Base-by-base conservation (phyloP, 2,888 invertebrate genomes). In the Dicyrtoma fusca region DNA sequence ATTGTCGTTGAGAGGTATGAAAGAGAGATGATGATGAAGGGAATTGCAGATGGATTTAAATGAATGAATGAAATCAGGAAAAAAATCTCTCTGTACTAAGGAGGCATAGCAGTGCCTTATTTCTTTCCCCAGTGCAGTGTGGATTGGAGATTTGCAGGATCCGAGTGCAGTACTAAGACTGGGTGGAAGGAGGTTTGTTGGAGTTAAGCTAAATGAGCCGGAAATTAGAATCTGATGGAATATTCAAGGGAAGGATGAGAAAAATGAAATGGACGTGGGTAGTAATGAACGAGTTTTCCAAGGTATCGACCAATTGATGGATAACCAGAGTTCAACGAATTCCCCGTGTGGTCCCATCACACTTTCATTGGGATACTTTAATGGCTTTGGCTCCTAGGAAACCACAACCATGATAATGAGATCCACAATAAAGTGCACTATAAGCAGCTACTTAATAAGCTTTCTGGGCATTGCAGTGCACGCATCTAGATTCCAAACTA, bases 321-420 rank as follows among this genome's bases (percentile, higher is more conserved):
- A n/a, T 26, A 59, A 59, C 25, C 25, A 57, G 59, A 59, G 59
- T 59, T 59, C 59, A 59, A 59, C 59, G 59, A 59, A 26, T 59
- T 59, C 59, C 59, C 59, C 59, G 59, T 59, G 59, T 59, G 59
- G 59, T 59, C 59, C 59, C 59, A 25, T 59, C 14, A 59, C 25
- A 25, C 13, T 59, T 59, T 34, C 59, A 26, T 59, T 25, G 59
- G 25, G 14, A 26, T 59, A 14, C 34, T 25, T 59, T 59, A 59
- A 59, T 59, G 59, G 59, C 26, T 26, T 34, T 17, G 23, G 26
- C 53, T 10, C 53, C 19, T 23, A 23, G 11, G 17, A 59, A 59
- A 59, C 59, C 59, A 34, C 59, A 59, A 59, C 57, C 26, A 59
- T n/a, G 25, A 26, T 59, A 59, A 59, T 59, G 59, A 59, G 59